phyloP scores from a whole-genome alignment of 2,888 invertebrate genomes.

The Rotaria macrura region DNA sequence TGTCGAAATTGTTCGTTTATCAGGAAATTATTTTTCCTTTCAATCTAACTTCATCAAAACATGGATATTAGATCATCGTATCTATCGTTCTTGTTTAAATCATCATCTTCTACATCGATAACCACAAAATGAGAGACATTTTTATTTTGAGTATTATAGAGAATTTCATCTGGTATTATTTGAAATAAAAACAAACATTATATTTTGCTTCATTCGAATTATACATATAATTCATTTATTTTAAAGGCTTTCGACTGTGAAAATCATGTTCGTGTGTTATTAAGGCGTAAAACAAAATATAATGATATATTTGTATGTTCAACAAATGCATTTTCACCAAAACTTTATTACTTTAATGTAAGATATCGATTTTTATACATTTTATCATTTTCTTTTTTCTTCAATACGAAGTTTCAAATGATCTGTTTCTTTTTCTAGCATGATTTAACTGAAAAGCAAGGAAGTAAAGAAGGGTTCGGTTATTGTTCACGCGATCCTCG shows the following conservation, averaged over 20 bases:
- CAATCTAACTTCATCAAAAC: no score
- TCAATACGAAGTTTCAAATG: neutral
- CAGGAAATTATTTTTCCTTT: no score
- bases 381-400: neutral
- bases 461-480: conserved; percentile 30
- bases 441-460: conserved; percentile 16
- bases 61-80: no score
- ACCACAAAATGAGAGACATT: no score
- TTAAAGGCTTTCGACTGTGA: conserved; percentile 9
- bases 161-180: no score
- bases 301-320: conserved; percentile 23
- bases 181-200: no score
- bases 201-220: no score
- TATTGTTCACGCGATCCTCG: conserved; percentile 31
- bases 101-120: no score
- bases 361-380: neutral
- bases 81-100: no score
- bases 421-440: neutral
- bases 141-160: no score
- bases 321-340: conserved; percentile 20
- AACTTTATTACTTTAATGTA: conserved; percentile 14
- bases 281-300: neutral
- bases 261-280: conserved; percentile 21
- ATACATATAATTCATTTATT: no score
- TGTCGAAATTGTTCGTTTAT: no score